Evolutionary conservation across 2,113 vertebrate species (phyloP).

Genomic region (Pseudonaja textilis): DNA sequence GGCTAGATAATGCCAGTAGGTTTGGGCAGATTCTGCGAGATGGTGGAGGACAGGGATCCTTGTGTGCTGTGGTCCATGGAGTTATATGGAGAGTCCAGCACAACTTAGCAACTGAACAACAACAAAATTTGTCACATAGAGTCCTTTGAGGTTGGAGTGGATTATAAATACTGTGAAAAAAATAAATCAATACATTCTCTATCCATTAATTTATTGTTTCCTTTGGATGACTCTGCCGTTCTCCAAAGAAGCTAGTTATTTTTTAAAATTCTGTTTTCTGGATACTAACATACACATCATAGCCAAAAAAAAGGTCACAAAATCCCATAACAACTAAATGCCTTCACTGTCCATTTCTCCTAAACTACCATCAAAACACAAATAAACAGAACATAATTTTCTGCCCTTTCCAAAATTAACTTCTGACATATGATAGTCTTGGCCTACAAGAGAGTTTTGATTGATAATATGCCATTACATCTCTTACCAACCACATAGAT

Average conservation of each 20-base stretch:
- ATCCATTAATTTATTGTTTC: neutral
- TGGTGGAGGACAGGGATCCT: neutral
- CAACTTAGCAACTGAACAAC: neutral
- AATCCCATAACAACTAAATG: neutral
- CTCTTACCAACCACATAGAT: neutral
- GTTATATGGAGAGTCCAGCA: neutral
- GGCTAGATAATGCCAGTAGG: neutral
- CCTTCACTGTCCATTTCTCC: neutral
- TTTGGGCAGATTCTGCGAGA: neutral
- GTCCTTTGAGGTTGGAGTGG: neutral
- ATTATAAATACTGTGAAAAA: neutral
- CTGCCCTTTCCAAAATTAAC: neutral
- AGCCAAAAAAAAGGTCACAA: neutral
- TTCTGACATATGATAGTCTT: neutral
- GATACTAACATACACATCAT: neutral
- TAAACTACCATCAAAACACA: neutral
- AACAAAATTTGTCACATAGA: neutral
- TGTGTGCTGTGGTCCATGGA: neutral
- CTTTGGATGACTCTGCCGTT: neutral
- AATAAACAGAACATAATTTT: neutral
- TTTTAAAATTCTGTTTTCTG: neutral
- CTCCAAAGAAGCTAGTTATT: neutral
- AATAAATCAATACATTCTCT: neutral
- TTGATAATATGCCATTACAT: neutral
- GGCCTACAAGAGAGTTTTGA: neutral